Evolutionary conservation across 2,797 vertebrate species (phyloP), one percentile per base, ranked within the genome.

Genomic region (Xerus rutilus): DNA sequence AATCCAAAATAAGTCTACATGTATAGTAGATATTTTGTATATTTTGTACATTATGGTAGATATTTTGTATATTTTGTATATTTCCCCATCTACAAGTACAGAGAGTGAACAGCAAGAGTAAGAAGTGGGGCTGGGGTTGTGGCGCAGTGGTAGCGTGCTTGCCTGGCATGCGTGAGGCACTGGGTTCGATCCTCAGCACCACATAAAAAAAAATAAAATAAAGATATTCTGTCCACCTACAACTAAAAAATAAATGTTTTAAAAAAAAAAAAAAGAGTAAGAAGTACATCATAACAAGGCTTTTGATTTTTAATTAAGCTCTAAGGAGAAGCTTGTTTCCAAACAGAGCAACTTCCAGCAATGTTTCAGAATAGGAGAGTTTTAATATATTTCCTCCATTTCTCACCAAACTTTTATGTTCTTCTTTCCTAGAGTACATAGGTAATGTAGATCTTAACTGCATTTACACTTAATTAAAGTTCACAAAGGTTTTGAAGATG

Each of bases 391-490:
- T 82, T 85, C 64, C 43, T 89, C 28, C n/a, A 49, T 43, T 30
- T 77, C 72, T 93, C 32, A 86, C 54, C 87, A 94, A 84, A 89
- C 59, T 47, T 49, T 47, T 87, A 43, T 64, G 45, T 11, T 25
- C 62, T 59, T 74, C 64, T 57, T 91, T 94, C 90, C 49, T 59
- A 79, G 67, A 74, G 15, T 8, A 72, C n/a, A 23, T 21, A 20
- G 6, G 65, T 30, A 92, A 77, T 87, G 97, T 84, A 89, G 79
- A 84, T 93, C 89, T 91, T 91, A 91, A 97, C 86, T 81, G 35
- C 43, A 86, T 82, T 54, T 95, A 94, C 88, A 96, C 49, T 94
- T 96, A 91, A 94, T 96, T 95, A 96, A 95, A 93, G 70, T 89
- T 67, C 67, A 35, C 49, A 91, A 96, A 91, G 91, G 76, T 35